A percentile compares a stretch with the other conserved stretches of the same genome.
Conservation (phyloP, 2,797 vertebrate species). For the Enteromius afrohamiltoni region DNA sequence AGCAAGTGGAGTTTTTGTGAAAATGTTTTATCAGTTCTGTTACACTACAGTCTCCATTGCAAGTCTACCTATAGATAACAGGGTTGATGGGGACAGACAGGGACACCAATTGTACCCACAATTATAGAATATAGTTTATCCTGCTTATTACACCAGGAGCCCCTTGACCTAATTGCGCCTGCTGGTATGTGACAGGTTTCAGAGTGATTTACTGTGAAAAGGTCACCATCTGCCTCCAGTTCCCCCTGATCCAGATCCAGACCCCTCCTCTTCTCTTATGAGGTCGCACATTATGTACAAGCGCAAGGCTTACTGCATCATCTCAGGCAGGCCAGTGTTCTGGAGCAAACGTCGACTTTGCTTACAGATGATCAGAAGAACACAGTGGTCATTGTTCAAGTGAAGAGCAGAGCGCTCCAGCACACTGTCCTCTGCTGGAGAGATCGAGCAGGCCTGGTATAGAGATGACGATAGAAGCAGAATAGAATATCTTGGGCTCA, state of each 20-base stretch:
- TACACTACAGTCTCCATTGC: no score
- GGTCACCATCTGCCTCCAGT: constrained; percentile 79
- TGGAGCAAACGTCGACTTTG: not conserved
- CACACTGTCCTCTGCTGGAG: constrained; percentile 3
- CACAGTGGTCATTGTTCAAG: not conserved
- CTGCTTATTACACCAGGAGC: not conserved
- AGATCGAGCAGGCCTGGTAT: not conserved
- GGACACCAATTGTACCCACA: no score
- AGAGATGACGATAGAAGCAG: not conserved
- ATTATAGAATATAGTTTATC: no score
- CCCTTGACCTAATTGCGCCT: not conserved
- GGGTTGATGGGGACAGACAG: no score
- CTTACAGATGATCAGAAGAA: not conserved
- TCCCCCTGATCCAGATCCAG: constrained; percentile 57
- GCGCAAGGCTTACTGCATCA: not conserved
- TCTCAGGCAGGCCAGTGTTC: not conserved
- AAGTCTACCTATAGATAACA: no score
- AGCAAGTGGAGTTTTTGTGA: no score
- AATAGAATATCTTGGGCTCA: not conserved
- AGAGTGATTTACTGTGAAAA: constrained; percentile 75
- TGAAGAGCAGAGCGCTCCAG: no score
- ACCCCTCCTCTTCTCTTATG: constrained; percentile 26
- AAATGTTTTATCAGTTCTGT: no score
- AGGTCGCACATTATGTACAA: not conserved
- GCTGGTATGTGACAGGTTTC: constrained; percentile 68